Evolutionary conservation across 2,113 vertebrate genomes (phyloP).

Genomic region (Oostethus manadensis): DNA sequence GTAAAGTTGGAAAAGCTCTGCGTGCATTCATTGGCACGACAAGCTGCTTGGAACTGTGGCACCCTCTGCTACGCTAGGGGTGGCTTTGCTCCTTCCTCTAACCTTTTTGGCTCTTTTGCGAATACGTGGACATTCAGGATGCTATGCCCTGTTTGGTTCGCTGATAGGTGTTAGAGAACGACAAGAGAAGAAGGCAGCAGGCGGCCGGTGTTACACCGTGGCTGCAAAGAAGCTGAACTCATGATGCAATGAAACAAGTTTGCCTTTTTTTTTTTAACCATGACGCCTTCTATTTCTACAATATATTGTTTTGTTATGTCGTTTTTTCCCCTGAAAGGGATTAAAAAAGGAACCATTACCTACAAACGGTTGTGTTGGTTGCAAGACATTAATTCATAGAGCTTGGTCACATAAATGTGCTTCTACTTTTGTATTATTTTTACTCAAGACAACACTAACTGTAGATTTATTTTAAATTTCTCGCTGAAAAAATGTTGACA

Average conservation of each 20-base stretch:
- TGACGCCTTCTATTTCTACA: conserved; percentile 68
- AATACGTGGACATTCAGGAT: conserved; percentile 55
- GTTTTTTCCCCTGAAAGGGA: conserved; percentile 29
- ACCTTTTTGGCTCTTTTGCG: conserved; percentile 56
- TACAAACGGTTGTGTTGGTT: conserved; percentile 32
- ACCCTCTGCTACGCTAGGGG: conserved; percentile 27
- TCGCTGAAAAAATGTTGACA: conserved; percentile 1
- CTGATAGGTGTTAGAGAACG: conserved; percentile 46
- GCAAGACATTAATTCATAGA: conserved; percentile 15
- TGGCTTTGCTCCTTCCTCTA: conserved; percentile 62
- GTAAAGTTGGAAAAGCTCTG: conserved; percentile 46
- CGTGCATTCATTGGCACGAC: conserved; percentile 40
- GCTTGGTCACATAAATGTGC: neutral
- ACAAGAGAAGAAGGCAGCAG: conserved; percentile 42
- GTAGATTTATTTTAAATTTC: conserved; percentile 14
- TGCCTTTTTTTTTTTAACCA: conserved; percentile 68
- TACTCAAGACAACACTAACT: conserved; percentile 4
- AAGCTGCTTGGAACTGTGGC: conserved; percentile 52
- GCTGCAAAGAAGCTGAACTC: conserved; percentile 48
- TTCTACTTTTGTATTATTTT: conserved; percentile 15
- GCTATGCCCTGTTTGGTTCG: conserved; percentile 51
- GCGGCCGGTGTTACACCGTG: conserved; percentile 37
- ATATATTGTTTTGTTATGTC: conserved; percentile 47
- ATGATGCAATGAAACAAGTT: conserved; percentile 63
- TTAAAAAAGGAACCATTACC: conserved; percentile 27